Evolutionary conservation across 2,113 vertebrate genomes (phyloP).

Genomic region (Thamnophis sirtalis): DNA sequence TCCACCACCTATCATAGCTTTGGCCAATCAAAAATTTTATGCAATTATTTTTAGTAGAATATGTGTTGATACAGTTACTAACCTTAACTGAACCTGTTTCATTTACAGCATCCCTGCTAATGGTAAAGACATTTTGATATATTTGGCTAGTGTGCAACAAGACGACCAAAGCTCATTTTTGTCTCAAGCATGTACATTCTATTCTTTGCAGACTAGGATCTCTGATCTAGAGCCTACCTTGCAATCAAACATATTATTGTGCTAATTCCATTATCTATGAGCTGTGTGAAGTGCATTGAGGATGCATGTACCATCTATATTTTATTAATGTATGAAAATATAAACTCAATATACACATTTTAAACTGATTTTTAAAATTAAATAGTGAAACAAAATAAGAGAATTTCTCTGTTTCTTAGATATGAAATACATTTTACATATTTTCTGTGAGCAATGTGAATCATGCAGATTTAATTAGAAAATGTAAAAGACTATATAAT

Average conservation of each 20-base stretch:
- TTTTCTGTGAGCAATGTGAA: not conserved
- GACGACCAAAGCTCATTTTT: not conserved
- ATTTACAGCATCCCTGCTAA: not conserved
- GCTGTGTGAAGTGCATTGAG: not conserved
- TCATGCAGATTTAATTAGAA: not conserved
- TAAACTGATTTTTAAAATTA: not conserved
- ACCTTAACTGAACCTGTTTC: not conserved
- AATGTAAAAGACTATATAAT: not conserved
- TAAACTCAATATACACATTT: not conserved
- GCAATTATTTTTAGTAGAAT: not conserved
- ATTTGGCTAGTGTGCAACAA: not conserved
- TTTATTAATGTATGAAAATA: not conserved
- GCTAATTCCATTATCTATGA: not conserved
- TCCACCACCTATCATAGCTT: not conserved
- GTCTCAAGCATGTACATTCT: not conserved
- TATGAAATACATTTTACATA: not conserved
- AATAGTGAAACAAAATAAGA: not conserved
- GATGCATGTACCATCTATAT: not conserved
- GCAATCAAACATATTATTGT: not conserved
- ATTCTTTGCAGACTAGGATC: not conserved
- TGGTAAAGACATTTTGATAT: not conserved
- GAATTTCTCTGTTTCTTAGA: not conserved
- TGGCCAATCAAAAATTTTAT: not conserved
- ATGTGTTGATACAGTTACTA: not conserved
- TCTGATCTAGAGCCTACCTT: not conserved